Evolutionary conservation across 1,140 invertebrate genomes (phyloP).

Genomic region (Lycorma delicatula): DNA sequence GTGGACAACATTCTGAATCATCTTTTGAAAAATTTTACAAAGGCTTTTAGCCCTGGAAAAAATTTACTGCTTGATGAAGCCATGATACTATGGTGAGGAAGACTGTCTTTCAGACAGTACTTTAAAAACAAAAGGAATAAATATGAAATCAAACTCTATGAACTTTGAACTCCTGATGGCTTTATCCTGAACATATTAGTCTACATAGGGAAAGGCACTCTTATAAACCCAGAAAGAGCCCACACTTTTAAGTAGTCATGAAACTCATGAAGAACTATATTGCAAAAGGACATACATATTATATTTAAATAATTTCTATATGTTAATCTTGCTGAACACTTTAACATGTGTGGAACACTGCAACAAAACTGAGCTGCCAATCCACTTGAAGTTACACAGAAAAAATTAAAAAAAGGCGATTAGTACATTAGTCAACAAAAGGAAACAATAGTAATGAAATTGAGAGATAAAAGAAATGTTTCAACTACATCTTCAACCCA

Average conservation of each 20-base stretch:
- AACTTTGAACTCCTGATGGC: constrained; percentile 24
- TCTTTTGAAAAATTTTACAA: no score
- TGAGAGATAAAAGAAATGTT: constrained; percentile 38
- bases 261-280: constrained; percentile 10
- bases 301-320: no score
- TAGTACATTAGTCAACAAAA: constrained; percentile 31
- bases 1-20: no score
- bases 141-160: constrained; percentile 32
- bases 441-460: constrained; percentile 37
- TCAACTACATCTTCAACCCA: no score
- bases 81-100: constrained; percentile 30
- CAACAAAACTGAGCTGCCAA: constrained; percentile 34
- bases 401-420: constrained; percentile 36
- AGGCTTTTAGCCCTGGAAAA: constrained; percentile 20
- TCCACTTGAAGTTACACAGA: constrained; percentile 32
- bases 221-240: not conserved
- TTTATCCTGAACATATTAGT: constrained; percentile 7
- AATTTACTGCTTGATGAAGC: constrained; percentile 27
- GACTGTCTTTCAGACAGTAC: constrained; percentile 32
- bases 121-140: constrained; percentile 31
- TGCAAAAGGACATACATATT: no score
- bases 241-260: constrained; percentile 13
- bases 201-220: constrained; percentile 9
- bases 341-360: no score
- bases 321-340: no score